Conservation (phyloP, 2,113 vertebrate genomes). For the Colaptes auratus region DNA sequence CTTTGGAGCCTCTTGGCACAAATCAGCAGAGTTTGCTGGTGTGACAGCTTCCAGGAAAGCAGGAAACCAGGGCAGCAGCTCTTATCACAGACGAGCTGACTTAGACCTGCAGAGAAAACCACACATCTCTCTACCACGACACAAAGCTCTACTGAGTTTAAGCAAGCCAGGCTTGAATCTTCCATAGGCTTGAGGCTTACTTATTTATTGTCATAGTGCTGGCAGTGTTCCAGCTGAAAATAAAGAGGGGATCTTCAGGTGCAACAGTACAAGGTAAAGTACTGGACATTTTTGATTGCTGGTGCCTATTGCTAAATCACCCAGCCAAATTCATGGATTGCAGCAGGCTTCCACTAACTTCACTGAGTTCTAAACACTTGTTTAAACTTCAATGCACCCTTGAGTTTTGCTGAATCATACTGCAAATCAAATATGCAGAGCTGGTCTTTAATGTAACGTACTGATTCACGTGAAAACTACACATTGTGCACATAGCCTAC, state of each 20-base stretch:
- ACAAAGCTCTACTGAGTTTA: background rate
- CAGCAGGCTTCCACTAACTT: background rate
- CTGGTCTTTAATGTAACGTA: conserved; percentile 49
- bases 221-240: background rate
- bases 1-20: background rate
- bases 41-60: background rate
- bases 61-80: background rate
- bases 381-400: conserved; percentile 21
- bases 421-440: conserved; percentile 57
- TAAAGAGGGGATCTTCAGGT: background rate
- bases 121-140: accelerated
- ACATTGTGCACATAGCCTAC: conserved; percentile 40
- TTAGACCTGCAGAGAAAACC: background rate
- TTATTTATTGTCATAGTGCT: background rate
- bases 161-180: background rate
- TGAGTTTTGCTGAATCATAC: conserved; percentile 57
- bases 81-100: background rate
- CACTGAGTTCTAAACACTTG: background rate
- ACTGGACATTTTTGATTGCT: background rate
- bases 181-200: background rate
- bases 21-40: background rate
- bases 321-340: background rate
- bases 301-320: background rate
- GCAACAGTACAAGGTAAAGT: background rate
- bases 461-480: conserved; percentile 60